phyloP scores from a whole-genome alignment of 1,140 invertebrate species.

The Diorhabda sublineata region DNA sequence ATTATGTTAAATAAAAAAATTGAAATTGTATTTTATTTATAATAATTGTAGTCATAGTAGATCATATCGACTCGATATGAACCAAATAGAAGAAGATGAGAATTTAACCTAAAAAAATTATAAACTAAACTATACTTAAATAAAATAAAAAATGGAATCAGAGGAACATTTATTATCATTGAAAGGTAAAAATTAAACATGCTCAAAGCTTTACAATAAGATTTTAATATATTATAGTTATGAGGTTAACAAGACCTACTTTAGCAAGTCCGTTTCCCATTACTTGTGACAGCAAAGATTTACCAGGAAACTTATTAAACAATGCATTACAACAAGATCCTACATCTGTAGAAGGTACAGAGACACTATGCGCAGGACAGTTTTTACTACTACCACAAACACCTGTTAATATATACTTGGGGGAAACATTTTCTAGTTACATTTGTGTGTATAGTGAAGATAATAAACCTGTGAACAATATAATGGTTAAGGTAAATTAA shows the following conservation, averaged over 20 bases:
- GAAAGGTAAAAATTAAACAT: slow-evolving; percentile 36
- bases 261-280: slow-evolving; percentile 74
- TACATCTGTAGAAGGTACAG: slow-evolving; percentile 69
- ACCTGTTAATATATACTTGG: slow-evolving; percentile 80
- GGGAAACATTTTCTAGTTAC: slow-evolving; percentile 97
- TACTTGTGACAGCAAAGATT: slow-evolving; percentile 78
- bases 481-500: slow-evolving; percentile 67
- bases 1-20: no score
- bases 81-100: no score
- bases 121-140: no score
- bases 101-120: no score
- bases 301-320: slow-evolving; percentile 74
- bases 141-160: slow-evolving; percentile 28
- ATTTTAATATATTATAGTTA: slow-evolving; percentile 60
- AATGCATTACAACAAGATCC: slow-evolving; percentile 73
- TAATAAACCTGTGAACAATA: slow-evolving; percentile 72
- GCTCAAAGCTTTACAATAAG: neutral
- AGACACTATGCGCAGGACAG: slow-evolving; percentile 79
- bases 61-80: no score
- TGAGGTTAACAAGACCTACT: slow-evolving; percentile 85
- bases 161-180: slow-evolving; percentile 43
- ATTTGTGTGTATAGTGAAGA: slow-evolving; percentile 96
- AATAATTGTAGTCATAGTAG: no score
- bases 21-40: no score
- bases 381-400: slow-evolving; percentile 91